Percentiles rank a stretch among this genome's conserved stretches.
phyloP scores from a whole-genome alignment of 2,113 vertebrate genomes.

The Thermophis baileyi region DNA sequence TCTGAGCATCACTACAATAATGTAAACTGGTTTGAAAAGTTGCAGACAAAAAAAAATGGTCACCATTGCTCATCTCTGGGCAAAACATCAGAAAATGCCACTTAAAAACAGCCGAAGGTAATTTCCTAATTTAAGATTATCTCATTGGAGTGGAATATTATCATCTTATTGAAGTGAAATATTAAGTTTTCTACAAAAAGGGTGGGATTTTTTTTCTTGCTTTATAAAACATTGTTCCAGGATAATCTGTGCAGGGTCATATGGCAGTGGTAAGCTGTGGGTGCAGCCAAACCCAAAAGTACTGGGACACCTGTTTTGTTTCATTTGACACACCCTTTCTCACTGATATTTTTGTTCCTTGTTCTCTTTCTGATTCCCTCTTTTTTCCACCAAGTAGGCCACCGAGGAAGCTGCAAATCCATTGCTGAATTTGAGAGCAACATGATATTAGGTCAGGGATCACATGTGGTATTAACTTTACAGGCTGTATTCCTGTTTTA shows the following conservation, averaged over 20 bases:
- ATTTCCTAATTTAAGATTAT: neutral
- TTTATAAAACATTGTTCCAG: neutral
- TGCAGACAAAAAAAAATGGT: neutral
- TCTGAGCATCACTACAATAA: neutral
- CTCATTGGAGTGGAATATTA: neutral
- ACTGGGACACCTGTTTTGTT: neutral
- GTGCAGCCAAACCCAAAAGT: neutral
- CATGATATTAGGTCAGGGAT: neutral
- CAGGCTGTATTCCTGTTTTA: neutral
- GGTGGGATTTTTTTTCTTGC: neutral
- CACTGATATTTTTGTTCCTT: neutral
- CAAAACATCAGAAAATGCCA: neutral
- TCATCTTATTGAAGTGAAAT: neutral
- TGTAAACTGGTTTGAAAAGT: neutral
- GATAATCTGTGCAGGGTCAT: neutral
- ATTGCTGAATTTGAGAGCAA: neutral
- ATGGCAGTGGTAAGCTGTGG: neutral
- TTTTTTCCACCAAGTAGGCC: neutral
- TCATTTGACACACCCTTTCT: neutral
- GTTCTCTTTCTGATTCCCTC: neutral
- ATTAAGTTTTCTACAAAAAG: neutral
- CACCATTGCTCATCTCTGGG: neutral
- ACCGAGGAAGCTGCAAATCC: neutral
- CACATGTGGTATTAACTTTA: neutral
- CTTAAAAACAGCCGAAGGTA: slow-evolving; percentile 1